Conservation (phyloP, 1,140 invertebrate genomes). For the Atta texana region DNA sequence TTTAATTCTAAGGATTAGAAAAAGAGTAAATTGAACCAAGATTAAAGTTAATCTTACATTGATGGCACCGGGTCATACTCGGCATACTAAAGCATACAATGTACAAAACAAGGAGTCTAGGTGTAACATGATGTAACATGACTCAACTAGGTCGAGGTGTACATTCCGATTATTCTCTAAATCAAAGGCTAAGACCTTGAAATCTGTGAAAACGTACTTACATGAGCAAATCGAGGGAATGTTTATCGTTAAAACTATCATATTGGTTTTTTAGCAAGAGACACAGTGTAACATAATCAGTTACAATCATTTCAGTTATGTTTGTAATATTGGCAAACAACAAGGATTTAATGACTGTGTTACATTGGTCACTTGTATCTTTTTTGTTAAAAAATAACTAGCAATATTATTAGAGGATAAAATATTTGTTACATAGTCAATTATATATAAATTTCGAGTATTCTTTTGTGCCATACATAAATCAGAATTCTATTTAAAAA, state of each 20-base stretch:
- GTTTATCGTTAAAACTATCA: background rate
- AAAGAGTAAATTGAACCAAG: too few species aligned
- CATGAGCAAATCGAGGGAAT: slow-evolving; percentile 34
- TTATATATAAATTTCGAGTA: background rate
- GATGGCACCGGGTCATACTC: too few species aligned
- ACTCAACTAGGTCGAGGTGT: slow-evolving; percentile 76
- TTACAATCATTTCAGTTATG: too few species aligned
- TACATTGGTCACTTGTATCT: too few species aligned
- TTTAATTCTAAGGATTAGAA: too few species aligned
- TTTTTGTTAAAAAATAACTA: background rate
- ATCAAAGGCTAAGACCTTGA: slow-evolving; percentile 74
- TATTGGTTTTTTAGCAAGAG: too few species aligned
- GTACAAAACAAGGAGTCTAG: background rate
- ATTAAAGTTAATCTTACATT: too few species aligned
- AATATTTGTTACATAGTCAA: background rate
- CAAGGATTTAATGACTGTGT: too few species aligned
- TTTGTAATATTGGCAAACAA: too few species aligned
- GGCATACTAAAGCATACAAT: too few species aligned
- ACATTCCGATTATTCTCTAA: slow-evolving; percentile 72
- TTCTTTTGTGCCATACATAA: background rate
- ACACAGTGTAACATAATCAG: too few species aligned
- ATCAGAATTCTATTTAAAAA: background rate
- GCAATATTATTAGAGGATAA: slow-evolving; percentile 51
- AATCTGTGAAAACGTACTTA: slow-evolving; percentile 76
- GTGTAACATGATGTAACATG: slow-evolving; percentile 67